Evolutionary conservation across 2,888 invertebrate species (phyloP), one percentile per base, ranked within the genome.

Genomic region (Hirtodrosophila histrioides): DNA sequence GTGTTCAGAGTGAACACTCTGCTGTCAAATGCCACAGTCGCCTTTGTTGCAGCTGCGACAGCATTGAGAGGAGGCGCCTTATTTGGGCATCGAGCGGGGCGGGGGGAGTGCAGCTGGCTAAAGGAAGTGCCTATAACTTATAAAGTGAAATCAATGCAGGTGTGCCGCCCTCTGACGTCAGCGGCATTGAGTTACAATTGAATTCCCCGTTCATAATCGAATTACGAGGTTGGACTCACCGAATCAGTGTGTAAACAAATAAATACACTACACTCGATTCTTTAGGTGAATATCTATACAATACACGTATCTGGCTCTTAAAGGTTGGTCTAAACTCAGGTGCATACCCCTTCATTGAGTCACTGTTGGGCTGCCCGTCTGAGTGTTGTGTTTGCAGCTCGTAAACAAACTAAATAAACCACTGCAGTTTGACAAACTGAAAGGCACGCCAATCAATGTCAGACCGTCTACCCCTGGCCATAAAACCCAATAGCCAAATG

Each of bases 71-170:
- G 61, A 66, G 57, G 53, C 57, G 49, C 74, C 85, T 61, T 77
- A 84, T 86, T 69, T 74, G 70, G 77, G 50, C 56, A 61, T 1
- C 51, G 23, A 11, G 48, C 9, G 23, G n/a, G n/a, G 24, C 8
- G 39, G 8, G 24, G 11, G 7, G 27, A 24, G 3, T 12, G 24
- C 27, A 61, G 5, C 44, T 53, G 49, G 50, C 55, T 56, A 76
- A 69, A 70, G 80, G 76, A 84, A 84, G 77, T 80, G 33, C 41
- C 31, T 58, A 31, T 43, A 55, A 40, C 12, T 45, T 43, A 57
- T 29, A n/a, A 39, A 58, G 48, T 55, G 48, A 69, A 74, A 75
- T 78, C 86, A 86, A 71, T 74, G 87, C 81, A 82, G 81, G 81
- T 82, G 81, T 63, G 58, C 68, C 49, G 35, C 29, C 31, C 60